These are phyloP conservation scores for Microtus montanus DNA, from an alignment of 2,113 vertebrate genomes.

Conservation along the genomic window DNA sequence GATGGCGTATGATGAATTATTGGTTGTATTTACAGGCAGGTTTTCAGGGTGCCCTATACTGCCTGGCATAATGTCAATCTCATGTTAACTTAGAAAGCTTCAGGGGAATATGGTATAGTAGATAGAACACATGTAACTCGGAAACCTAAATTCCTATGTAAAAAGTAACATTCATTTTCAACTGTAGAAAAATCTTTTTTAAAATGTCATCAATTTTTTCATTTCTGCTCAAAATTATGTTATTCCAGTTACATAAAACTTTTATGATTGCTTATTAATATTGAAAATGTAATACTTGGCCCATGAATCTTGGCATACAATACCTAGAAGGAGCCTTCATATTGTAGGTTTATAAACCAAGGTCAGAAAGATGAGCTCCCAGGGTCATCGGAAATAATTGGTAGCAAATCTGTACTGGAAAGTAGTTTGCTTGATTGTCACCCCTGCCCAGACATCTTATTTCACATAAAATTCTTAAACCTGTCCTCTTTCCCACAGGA, in stretches of 20 bases:
- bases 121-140: not conserved
- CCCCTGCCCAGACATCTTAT: not conserved
- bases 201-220: constrained; percentile 11
- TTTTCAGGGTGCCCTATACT: not conserved
- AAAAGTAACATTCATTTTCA: constrained; percentile 35
- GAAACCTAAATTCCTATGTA: constrained; percentile 25
- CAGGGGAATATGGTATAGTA: not conserved
- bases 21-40: not conserved
- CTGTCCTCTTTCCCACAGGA: not conserved
- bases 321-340: not conserved
- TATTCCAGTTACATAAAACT: not conserved
- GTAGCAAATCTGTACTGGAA: not conserved
- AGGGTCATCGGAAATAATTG: not conserved
- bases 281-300: constrained; percentile 19
- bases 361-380: not conserved
- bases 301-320: not conserved
- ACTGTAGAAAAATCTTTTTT: not conserved
- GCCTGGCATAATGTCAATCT: not conserved
- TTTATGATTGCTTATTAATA: constrained; percentile 9
- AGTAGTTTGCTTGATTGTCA: not conserved
- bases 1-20: not conserved
- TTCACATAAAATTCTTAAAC: not conserved
- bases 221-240: constrained; percentile 17
- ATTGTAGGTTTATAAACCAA: not conserved
- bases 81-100: constrained; percentile 8